Evolutionary conservation across 2,888 invertebrate genomes (phyloP), one percentile per base, ranked within the genome.

Genomic region (Cataglyphis cursor): DNA sequence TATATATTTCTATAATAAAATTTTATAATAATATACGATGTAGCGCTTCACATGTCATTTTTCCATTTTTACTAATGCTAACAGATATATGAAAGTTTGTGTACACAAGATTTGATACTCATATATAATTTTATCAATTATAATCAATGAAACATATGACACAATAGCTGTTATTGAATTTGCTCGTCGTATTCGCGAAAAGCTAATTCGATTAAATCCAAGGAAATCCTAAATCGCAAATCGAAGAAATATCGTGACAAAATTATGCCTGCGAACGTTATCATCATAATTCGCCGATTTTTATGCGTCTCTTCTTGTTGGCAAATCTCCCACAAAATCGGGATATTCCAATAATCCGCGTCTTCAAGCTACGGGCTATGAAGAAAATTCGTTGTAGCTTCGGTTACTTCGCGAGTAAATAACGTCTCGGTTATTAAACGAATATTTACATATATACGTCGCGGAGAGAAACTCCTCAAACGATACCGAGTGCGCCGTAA

Each of bases 401-500:
- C 72, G 44, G 59, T 80, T 72, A 78, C 70, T 78, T 78, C 31
- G 59, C 59, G 72, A 80, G 72, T 72, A 80, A 80, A 80, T 80
- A 72, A 61, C 78, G 44, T 80, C 48, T n/a, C 59, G 61, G 78
- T 80, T 80, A 80, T 80, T 80, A 80, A 80, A 70, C 72, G 78
- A 44, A 80, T 80, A 80, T 80, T 80, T 80, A 80, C 78, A 80
- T 80, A 80, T 44, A 24, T 24, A 70, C 24, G 44, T 72, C 59
- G 44, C 12, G 48, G 65, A 44, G 28, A 59, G 54, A 54, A 24
- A 41, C 41, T 41, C 5, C 54, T 59, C 59, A 64, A 84, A 76
- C 66, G 85, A 74, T 81, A 62, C 31, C 41, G 44, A 61, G 59
- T 66, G 70, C 35, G 24, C 84, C 81, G 64, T 84, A 89, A 90